Base-by-base conservation (phyloP, 2,888 invertebrate species). In the Imbricaverruca yamaguchii region DNA sequence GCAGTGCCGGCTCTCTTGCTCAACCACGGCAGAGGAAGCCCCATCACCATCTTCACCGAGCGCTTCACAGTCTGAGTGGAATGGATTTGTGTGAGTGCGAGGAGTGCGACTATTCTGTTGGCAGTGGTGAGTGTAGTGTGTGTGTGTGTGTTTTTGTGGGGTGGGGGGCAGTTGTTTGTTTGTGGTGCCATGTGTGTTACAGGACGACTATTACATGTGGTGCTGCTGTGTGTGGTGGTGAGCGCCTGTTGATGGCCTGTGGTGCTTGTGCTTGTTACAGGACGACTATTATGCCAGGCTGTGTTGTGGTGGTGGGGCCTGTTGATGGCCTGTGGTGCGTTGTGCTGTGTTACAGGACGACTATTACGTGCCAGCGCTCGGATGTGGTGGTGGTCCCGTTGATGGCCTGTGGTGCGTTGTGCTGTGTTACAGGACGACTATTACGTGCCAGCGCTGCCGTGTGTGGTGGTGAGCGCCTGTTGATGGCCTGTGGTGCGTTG, bases 341-440 rank as follows among this genome's bases (percentile, higher is more conserved):
- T 23, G 10, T 15, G 21, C 21, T 61, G 9, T 13, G 59, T 4
- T 12, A 15, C 74, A 74, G 74, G 74, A 11, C 7, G 74, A 53
- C 55, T 74, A 21, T 15, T 74, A 74, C 74, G 74, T 74, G 53
- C 55, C 53, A 53, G 74, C 53, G 74, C 74, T 74, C 74, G 74
- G 53, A 53, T 55, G 74, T 53, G 74, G 53, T 15, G 74, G 74
- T 74, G 74, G 53, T 55, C 12, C 18, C 18, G 4, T 8, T 18
- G 18, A 12, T 4, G 4, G 18, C 21, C 11, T 2, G 8, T n/a
- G 65, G 15, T 65, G n/a, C n/a, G 3, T 2, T 23, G 9, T 2
- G 21, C 21, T 10, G 8, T 15, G 10, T 25, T 25, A 18, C 53
- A 74, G 74, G 53, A 10, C 9, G 74, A 55, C 55, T 74, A 21